Base-by-base conservation (phyloP, 1,140 invertebrate genomes). In the Dendroctonus ponderosae region DNA sequence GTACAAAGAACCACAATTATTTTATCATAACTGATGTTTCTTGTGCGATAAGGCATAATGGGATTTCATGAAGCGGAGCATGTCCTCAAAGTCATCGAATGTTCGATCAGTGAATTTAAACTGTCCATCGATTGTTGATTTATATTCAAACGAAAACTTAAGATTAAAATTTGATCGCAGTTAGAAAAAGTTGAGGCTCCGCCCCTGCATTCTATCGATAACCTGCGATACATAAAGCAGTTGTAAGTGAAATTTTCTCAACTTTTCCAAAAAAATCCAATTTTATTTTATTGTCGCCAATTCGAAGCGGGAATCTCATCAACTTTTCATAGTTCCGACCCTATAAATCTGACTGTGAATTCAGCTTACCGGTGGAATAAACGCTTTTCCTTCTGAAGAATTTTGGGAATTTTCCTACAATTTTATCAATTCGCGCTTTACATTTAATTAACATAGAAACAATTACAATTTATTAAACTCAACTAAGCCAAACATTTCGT, bases 281-380 rank as follows among this genome's bases (percentile, higher is more conserved):
- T 77, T 77, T 70, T 74, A 57, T 75, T 75, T 77, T 75, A 77
- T 75, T 71, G 74, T 72, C 70, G 66, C 66, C 64, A 67, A 71
- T 72, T 74, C 70, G 48, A 59, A 64, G 56, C 65, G 60, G 65
- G 66, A 71, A 56, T 74, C 71, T 74, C 72, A 76, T 77, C 74
- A 76, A 75, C 74, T 74, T 76, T 75, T 77, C 74, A 76, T 76
- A 76, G 74, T 77, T 75, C 71, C 56, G 54, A 70, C 62, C 69
- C 66, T 62, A 72, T 76, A 77, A 76, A 77, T 77, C 72, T 75
- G 66, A 70, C 67, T 70, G 70, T 68, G 67, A 62, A 52, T 50
- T 62, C 44, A 51, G 41, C 50, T 62, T 52, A 62, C 60, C 60
- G 50, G 51, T 26, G 58, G 52, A n/a, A 58, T 14, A 37, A 58